Percentiles rank a stretch among this genome's conserved stretches.
phyloP scores from a whole-genome alignment of 2,113 vertebrate genomes.

The Uria lomvia region DNA sequence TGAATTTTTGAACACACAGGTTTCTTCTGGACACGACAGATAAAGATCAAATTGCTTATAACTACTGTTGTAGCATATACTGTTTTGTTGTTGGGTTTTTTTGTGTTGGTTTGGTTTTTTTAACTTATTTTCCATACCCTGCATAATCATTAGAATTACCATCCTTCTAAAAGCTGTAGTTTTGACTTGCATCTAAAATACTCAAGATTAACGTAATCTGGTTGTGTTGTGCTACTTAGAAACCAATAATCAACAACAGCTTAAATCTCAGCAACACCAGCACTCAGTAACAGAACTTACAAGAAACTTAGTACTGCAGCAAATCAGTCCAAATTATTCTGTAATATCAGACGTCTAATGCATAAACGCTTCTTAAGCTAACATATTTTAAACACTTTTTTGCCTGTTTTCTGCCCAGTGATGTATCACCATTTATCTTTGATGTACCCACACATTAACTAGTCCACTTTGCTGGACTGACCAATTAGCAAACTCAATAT shows the following conservation, averaged over 20 bases:
- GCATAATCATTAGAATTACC: neutral
- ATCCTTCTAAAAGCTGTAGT: neutral
- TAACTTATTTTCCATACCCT: neutral
- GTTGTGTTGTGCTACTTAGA: neutral
- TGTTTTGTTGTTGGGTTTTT: neutral
- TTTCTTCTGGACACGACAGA: neutral
- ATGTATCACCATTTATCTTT: neutral
- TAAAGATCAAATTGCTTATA: neutral
- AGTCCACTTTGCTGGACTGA: neutral
- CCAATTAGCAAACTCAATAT: neutral
- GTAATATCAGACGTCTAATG: neutral
- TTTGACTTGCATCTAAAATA: neutral
- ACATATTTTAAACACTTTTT: neutral
- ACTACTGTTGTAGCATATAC: neutral
- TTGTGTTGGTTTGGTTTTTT: neutral
- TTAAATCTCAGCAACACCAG: neutral
- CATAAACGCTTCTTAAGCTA: neutral
- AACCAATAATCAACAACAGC: neutral
- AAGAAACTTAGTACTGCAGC: neutral
- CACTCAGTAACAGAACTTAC: neutral
- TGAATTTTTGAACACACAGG: neutral
- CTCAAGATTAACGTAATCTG: neutral
- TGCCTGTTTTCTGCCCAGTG: neutral
- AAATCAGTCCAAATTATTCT: neutral
- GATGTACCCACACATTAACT: neutral